A percentile compares a stretch with the other conserved stretches of the same genome.
Conservation (phyloP, 2,113 vertebrate species). For the Piprites chloris region DNA sequence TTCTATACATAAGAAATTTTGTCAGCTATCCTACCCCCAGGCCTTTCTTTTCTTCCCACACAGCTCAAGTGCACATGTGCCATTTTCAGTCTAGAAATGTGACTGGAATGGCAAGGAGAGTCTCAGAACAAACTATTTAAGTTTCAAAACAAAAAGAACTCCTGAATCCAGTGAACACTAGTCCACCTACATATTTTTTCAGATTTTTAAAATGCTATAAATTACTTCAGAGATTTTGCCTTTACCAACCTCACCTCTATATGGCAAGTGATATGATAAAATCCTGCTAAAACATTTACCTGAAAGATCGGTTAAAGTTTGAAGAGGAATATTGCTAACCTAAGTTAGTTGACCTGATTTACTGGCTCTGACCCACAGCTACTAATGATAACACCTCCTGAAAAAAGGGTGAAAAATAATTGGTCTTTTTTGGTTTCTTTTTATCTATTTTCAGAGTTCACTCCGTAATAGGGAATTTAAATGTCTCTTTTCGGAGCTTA, state of each 20-base stretch:
- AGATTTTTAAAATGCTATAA: neutral
- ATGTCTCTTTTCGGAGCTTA: neutral
- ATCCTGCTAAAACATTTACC: neutral
- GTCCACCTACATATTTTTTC: neutral
- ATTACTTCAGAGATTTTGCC: neutral
- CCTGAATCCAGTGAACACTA: neutral
- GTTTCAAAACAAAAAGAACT: neutral
- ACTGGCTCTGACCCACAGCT: neutral
- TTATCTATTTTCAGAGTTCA: neutral
- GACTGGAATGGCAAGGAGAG: neutral
- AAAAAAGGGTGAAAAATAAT: neutral
- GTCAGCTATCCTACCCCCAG: neutral
- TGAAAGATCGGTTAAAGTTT: neutral
- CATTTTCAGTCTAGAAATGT: neutral
- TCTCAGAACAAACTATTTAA: neutral
- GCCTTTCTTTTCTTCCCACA: neutral
- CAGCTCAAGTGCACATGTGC: rapidly evolving
- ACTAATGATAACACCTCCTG: neutral
- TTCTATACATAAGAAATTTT: neutral
- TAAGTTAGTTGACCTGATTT: neutral
- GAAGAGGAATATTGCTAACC: neutral
- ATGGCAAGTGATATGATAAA: neutral
- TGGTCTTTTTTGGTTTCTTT: neutral
- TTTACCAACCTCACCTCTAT: neutral
- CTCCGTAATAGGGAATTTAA: neutral